These are phyloP conservation scores for Spilogale gracilis DNA, from an alignment of 2,113 vertebrate species.

Conservation along the genomic window DNA sequence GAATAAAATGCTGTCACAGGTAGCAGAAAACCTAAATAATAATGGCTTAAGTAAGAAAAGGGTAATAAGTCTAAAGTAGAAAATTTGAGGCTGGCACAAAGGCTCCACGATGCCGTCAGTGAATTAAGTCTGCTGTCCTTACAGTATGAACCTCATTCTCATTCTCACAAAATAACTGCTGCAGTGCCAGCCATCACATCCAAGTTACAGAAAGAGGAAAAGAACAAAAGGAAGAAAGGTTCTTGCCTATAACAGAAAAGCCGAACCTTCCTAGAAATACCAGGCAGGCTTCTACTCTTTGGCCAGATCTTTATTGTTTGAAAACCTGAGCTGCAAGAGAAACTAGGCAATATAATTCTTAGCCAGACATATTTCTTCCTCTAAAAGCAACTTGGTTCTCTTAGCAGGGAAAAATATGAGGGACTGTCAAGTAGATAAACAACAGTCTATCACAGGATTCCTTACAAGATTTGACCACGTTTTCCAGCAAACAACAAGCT, in stretches of 20 bases:
- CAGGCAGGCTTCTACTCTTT: neutral
- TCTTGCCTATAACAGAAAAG: neutral
- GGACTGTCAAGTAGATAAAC: neutral
- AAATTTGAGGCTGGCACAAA: neutral
- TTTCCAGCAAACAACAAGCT: neutral
- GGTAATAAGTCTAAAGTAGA: neutral
- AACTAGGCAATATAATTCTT: neutral
- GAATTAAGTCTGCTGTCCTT: neutral
- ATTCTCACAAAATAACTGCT: conserved; percentile 43
- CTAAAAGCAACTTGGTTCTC: neutral
- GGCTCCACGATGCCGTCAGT: neutral
- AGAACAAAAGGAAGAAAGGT: neutral
- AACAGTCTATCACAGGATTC: neutral
- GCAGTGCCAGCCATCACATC: neutral
- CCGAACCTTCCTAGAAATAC: neutral
- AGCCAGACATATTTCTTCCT: neutral
- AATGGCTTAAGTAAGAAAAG: neutral
- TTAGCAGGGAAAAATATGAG: neutral
- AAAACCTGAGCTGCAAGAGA: neutral
- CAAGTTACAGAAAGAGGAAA: neutral
- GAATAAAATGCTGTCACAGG: neutral
- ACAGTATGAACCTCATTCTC: neutral
- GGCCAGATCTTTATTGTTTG: neutral
- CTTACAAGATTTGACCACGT: neutral
- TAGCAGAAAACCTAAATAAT: neutral